Conservation (phyloP, 92 coral and sea anemone species). For the Zoanthus sociatus region DNA sequence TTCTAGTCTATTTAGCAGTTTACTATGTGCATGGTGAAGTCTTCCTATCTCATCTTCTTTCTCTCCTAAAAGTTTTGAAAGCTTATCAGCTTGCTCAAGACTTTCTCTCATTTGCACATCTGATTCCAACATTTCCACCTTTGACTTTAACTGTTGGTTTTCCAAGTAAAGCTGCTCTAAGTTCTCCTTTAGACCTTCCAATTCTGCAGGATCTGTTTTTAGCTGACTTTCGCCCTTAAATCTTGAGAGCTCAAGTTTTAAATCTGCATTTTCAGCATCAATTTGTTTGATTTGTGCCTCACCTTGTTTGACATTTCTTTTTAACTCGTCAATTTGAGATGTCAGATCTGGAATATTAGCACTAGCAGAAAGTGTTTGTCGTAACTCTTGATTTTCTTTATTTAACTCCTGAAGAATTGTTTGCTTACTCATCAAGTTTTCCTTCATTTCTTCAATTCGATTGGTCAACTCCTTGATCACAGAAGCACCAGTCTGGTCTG, state of each 20-base stretch:
- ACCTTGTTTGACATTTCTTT: constrained; percentile 70
- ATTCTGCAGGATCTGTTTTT: constrained; percentile 4
- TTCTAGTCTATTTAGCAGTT: constrained; percentile 77
- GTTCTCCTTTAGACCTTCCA: constrained; percentile 41
- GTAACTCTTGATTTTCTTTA: constrained; percentile 86
- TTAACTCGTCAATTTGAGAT: constrained; percentile 74
- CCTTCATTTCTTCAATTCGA: constrained; percentile 78
- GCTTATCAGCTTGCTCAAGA: constrained; percentile 80
- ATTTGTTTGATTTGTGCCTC: constrained; percentile 71
- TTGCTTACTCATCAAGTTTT: constrained; percentile 78
- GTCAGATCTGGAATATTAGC: constrained; percentile 54
- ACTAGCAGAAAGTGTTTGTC: constrained; percentile 70
- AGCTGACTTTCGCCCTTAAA: constrained; percentile 4
- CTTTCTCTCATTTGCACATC: constrained; percentile 71
- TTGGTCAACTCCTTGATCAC: constrained; percentile 80
- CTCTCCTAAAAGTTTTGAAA: constrained; percentile 74
- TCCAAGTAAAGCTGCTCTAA: constrained; percentile 70
- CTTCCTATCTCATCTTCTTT: constrained; percentile 83
- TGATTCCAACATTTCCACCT: constrained; percentile 37
- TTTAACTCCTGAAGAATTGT: constrained; percentile 83
- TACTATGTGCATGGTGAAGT: constrained; percentile 72
- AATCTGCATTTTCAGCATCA: constrained; percentile 68
- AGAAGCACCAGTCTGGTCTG: constrained; percentile 84
- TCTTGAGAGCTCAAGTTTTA: constrained; percentile 64
- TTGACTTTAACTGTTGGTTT: constrained; percentile 59